Evolutionary conservation across 2,888 invertebrate genomes (phyloP), one percentile per base, ranked within the genome.

Genomic region (Orchesella flavescens): DNA sequence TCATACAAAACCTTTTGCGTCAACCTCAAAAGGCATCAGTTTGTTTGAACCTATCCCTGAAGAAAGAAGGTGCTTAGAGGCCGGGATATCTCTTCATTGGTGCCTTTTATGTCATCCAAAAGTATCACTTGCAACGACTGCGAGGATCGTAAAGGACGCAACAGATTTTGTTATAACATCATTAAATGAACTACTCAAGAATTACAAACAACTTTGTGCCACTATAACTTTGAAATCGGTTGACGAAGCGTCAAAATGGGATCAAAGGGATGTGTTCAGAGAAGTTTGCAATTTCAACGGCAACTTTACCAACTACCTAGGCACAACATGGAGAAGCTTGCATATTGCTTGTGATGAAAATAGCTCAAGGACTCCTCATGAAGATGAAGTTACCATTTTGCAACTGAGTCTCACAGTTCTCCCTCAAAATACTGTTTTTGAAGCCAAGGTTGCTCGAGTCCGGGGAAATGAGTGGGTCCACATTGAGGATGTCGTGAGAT

Each of bases 31-130:
- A 46, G 73, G 73, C 2, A 49, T 17, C 1, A 65, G 49, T 19
- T 61, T 75, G 53, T 75, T 75, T 24, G n/a, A 21, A 5, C 19
- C 49, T 1, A 63, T 65, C 24, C 53, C 63, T 5, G 49, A 46
- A 23, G 65, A 65, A 5, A 63, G 75, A 44, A 63, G 49, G 1
- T 75, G 75, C 17, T 9, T 23, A 2, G n/a, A 46, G 13, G 75
- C 75, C 24, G 75, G 75, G 12, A 75, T 75, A 13, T 53, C 63
- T 5, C 13, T 61, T 1, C 43, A 61, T n/a, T 74, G 61, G 49
- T 74, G 74, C n/a, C 5, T 15, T 7, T 21, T 23, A 15, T 69
- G 69, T 24, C 24, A 55, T 24, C 71, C 23, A 23, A 71, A 55
- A 24, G 2, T 9, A 10, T 17, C n/a, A 15, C 15, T 66, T 3